Evolutionary conservation across 2,888 invertebrate genomes (phyloP).

Genomic region (Cyrtodaria siliqua): DNA sequence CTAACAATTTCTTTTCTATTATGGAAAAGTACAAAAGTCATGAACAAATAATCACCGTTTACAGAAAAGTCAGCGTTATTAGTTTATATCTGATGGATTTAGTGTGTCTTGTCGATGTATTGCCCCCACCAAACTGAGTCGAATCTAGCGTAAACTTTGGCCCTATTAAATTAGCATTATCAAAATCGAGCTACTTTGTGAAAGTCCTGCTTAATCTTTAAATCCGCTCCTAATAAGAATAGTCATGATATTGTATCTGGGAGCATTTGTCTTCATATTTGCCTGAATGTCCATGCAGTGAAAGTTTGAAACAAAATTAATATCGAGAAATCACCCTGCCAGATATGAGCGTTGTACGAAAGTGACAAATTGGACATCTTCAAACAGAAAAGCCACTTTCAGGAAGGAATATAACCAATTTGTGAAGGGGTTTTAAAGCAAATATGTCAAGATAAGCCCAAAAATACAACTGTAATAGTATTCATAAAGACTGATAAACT

Average conservation of each 20-base stretch:
- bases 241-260: conserved; percentile 51
- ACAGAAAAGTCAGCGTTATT: not conserved
- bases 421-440: conserved; percentile 4
- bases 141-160: conserved; percentile 43
- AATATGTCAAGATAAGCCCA: conserved; percentile 4
- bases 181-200: conserved; percentile 48
- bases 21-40: conserved; percentile 25
- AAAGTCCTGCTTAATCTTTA: conserved; percentile 56
- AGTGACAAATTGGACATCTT: conserved; percentile 1
- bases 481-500: too few relatives aligned
- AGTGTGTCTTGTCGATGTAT: not conserved
- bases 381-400: not conserved
- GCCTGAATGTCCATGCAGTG: conserved; percentile 20
- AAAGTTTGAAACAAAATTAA: conserved; percentile 51
- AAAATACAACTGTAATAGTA: conserved; percentile 9
- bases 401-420: not conserved
- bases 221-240: conserved; percentile 46
- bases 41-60: conserved; percentile 38
- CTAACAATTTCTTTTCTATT: conserved; percentile 39
- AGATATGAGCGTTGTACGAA: conserved; percentile 2
- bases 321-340: conserved; percentile 7
- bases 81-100: too few relatives aligned
- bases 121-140: not conserved
- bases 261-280: conserved; percentile 47
- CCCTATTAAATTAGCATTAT: conserved; percentile 61